A percentile compares a stretch with the other conserved stretches of the same genome.
Conservation (phyloP, 2,888 invertebrate genomes). For the Endotricha flammealis region DNA sequence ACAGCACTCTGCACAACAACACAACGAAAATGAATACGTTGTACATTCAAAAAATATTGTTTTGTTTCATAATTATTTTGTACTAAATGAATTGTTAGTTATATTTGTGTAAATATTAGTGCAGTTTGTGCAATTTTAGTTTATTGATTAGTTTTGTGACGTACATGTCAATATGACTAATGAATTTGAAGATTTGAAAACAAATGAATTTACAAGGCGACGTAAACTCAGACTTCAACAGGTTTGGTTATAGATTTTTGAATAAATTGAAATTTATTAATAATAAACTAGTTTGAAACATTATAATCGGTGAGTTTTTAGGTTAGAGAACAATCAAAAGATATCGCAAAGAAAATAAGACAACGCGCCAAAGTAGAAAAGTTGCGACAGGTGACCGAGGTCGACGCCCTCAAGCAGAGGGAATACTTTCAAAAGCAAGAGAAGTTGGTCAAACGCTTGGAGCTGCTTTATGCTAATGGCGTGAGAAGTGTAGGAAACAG, state of each 20-base stretch:
- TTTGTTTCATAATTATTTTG: not conserved
- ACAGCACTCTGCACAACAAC: too few relatives aligned
- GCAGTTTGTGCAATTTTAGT: too few relatives aligned
- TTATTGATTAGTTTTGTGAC: not conserved
- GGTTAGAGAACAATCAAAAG: conserved; percentile 75
- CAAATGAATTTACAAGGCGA: conserved; percentile 68
- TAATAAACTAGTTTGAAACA: conserved; percentile 18
- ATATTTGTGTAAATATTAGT: too few relatives aligned
- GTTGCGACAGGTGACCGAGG: conserved; percentile 43
- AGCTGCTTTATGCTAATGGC: conserved; percentile 51
- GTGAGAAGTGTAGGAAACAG: conserved; percentile 54
- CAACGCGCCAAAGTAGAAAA: conserved; percentile 64
- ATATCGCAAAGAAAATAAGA: conserved; percentile 67
- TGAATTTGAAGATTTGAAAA: conserved; percentile 55
- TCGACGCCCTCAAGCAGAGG: conserved; percentile 52
- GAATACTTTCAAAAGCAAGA: conserved; percentile 58
- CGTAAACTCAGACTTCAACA: conserved; percentile 70
- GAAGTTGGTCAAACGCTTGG: conserved; percentile 55
- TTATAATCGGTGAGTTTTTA: conserved; percentile 35
- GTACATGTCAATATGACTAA: conserved; percentile 58
- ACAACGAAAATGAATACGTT: conserved; percentile 11
- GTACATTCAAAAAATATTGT: conserved; percentile 3
- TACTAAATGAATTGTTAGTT: too few relatives aligned
- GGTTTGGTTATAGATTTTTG: conserved; percentile 40
- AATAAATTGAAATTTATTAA: conserved; percentile 8